Conservation (phyloP, 2,888 invertebrate genomes). For the Lobophora halterata region DNA sequence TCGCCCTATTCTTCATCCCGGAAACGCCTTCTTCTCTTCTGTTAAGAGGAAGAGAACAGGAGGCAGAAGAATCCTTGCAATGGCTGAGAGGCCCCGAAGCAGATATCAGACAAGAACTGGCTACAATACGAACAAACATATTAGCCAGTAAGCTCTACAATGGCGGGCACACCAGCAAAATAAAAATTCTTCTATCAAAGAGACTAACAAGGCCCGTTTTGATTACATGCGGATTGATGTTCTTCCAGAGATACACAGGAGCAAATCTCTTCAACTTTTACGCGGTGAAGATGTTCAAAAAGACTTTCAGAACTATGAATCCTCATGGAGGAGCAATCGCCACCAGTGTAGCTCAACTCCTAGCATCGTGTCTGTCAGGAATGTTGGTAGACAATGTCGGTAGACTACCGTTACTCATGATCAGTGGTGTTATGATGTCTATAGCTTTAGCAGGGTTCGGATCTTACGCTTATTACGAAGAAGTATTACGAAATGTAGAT, state of each 20-base stretch:
- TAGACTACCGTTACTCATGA: conserved; percentile 89
- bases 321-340: conserved; percentile 92
- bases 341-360: conserved; percentile 89
- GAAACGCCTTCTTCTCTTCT: conserved; percentile 93
- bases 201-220: conserved; percentile 84
- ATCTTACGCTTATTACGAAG: conserved; percentile 90
- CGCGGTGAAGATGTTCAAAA: conserved; percentile 91
- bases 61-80: conserved; percentile 87
- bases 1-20: conserved; percentile 88
- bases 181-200: conserved; percentile 64
- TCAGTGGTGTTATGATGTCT: conserved; percentile 92
- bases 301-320: conserved; percentile 89
- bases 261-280: conserved; percentile 92
- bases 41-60: conserved; percentile 86
- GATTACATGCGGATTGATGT: conserved; percentile 92
- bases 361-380: conserved; percentile 90
- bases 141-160: conserved; percentile 69
- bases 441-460: conserved; percentile 91
- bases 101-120: conserved; percentile 87
- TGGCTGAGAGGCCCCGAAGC: conserved; percentile 90
- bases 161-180: conserved; percentile 55
- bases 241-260: conserved; percentile 92
- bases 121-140: conserved; percentile 86
- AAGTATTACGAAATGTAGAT: conserved; percentile 71
- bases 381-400: conserved; percentile 93